Evolutionary conservation across 2,888 invertebrate genomes (phyloP), one percentile per base, ranked within the genome.

Genomic region (Teleiodes luculella): DNA sequence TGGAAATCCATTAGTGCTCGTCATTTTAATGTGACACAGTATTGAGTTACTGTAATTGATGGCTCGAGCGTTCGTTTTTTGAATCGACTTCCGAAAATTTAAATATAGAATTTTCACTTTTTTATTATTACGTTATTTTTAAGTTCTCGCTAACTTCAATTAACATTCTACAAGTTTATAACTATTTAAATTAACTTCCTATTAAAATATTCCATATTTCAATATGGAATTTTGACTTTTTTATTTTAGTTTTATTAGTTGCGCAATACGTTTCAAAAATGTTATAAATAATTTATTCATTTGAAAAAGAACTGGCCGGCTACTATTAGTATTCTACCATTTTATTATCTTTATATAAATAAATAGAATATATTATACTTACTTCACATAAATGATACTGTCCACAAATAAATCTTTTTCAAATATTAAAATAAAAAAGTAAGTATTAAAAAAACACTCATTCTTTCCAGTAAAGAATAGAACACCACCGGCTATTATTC

Each of bases 1-100:
- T 77, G 80, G 78, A 83, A 78, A 81, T 86, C 88, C 89, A 89
- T 89, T 89, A 89, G 87, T 82, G 78, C 81, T 82, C 86, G 86
- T 85, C 88, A 87, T 86, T 84, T 87, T 87, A 89, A 89, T 87
- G 83, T 87, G 88, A 88, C 87, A 86, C 79, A 75, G 83, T 87
- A 88, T 88, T 83, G 87, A 86, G 87, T 89, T 87, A 85, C 88
- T 84, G 81, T 85, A 87, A 88, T 89, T 86, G 86, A 87, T 86
- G 84, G 75, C 70, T 70, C 24, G 5, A 20, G 73, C 76, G 67
- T 67, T 69, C 63, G 69, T 70, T 71, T 76, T 80, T 80, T 75
- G 70, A 74, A 72, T 80, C 79, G 70, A 72, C 76, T 79, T 83
- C 79, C 74, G 72, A 74, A 73, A 67, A 63, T 76, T 76, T 74